Percentiles rank a stretch among this genome's conserved stretches.
phyloP scores from a whole-genome alignment of 2,888 invertebrate species.

The Metellina segmentata region DNA sequence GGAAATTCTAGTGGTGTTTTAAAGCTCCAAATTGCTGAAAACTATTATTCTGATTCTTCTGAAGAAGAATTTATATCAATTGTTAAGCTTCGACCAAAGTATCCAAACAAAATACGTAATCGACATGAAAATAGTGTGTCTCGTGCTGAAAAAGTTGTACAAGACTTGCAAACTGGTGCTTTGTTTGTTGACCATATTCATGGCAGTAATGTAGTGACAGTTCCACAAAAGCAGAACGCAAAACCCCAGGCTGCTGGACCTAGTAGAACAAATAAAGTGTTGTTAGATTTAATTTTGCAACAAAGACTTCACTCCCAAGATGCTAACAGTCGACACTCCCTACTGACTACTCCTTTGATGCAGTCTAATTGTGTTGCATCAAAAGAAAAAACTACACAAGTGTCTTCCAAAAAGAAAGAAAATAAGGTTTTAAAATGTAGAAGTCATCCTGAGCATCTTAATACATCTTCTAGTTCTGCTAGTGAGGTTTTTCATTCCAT shows the following conservation, averaged over 20 bases:
- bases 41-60: constrained; percentile 91
- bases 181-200: constrained; percentile 80
- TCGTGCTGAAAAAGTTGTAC: constrained; percentile 83
- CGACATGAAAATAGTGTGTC: constrained; percentile 80
- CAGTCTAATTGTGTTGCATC: constrained; percentile 32
- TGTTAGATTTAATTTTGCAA: constrained; percentile 77
- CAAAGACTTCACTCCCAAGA: constrained; percentile 71
- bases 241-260: constrained; percentile 49
- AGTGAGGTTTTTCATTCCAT: constrained; percentile 76
- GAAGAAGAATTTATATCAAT: constrained; percentile 84
- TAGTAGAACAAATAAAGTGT: constrained; percentile 73
- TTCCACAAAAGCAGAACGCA: constrained; percentile 48
- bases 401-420: constrained; percentile 68
- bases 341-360: constrained; percentile 3
- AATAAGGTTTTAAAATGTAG: constrained; percentile 60
- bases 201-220: constrained; percentile 48
- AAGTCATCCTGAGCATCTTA: constrained; percentile 70
- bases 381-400: constrained; percentile 54
- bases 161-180: constrained; percentile 83
- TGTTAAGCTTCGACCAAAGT: constrained; percentile 80
- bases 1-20: constrained; percentile 92
- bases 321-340: constrained; percentile 46
- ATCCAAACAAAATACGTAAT: constrained; percentile 80
- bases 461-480: constrained; percentile 70
- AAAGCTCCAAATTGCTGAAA: constrained; percentile 91